These are phyloP conservation scores for Dufourea novaeangliae DNA, from an alignment of 1,140 invertebrate genomes.

Conservation along the genomic window DNA sequence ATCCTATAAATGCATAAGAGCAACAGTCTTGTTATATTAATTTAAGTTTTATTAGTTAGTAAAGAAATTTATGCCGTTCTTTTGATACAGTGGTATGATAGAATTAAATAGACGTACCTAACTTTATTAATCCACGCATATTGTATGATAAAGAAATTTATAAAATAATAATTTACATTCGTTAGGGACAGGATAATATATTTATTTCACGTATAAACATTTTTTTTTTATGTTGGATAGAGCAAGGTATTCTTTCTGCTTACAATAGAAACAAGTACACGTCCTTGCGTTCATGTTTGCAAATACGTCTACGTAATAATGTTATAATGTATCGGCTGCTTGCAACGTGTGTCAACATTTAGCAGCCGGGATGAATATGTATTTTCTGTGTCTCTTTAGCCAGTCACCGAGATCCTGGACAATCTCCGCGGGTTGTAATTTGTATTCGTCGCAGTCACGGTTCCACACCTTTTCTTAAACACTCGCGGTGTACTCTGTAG, in stretches of 20 bases:
- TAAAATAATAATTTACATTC: too few relatives aligned
- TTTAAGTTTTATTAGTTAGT: too few relatives aligned
- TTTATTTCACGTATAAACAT: too few relatives aligned
- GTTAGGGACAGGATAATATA: too few relatives aligned
- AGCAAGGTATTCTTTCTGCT: too few relatives aligned
- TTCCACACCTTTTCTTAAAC: slow-evolving; percentile 9
- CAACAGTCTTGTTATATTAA: too few relatives aligned
- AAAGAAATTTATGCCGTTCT: too few relatives aligned
- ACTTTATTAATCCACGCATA: too few relatives aligned
- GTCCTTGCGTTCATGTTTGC: background rate
- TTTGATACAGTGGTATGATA: too few relatives aligned
- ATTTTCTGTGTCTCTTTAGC: slow-evolving; percentile 24
- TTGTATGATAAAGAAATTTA: too few relatives aligned
- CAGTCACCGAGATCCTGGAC: slow-evolving; percentile 29
- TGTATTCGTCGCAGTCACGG: slow-evolving; percentile 57
- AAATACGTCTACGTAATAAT: background rate
- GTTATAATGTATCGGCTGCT: slow-evolving; percentile 21
- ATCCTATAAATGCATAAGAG: too few relatives aligned
- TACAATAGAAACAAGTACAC: background rate
- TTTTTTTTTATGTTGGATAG: background rate
- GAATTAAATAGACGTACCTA: too few relatives aligned
- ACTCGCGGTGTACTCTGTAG: slow-evolving; percentile 1
- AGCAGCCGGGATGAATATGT: slow-evolving; percentile 46
- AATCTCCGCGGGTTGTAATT: slow-evolving; percentile 55
- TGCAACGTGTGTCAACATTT: slow-evolving; percentile 14